Evolutionary conservation across 1,140 invertebrate species (phyloP), one percentile per base, ranked within the genome.

Genomic region (Sarcophaga bullata): DNA sequence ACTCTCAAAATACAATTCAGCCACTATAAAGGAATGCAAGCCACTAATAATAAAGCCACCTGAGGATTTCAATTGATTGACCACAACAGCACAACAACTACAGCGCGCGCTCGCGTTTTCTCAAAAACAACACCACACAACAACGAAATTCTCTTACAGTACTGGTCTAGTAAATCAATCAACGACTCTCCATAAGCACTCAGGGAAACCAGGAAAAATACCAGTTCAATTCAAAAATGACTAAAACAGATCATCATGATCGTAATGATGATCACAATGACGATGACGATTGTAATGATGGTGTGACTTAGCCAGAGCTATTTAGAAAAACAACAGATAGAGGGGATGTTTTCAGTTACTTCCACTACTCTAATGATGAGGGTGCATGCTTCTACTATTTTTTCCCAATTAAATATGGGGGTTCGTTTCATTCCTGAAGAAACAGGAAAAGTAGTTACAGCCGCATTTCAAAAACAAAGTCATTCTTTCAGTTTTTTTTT

Each of bases 401-500:
- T 13, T 52, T 52, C 50, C 9, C 8, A 6, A 25, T 48, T 49
- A 73, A 5, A 9, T 13, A 46, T 62, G 54, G 25, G 58, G 46
- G n/a, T 49, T 47, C 78, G 25, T 13, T 19, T 8, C 54, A 25
- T 25, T 49, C 9, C 8, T 8, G 4, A 72, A 15, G 49, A 50
- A 46, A 9, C 80, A 15, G 62, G 37, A 47, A 76, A 15, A 76
- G 7, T 46, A 9, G 15, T 9, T 50, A 73, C 81, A 82, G 81
- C 81, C 81, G 81, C 72, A 75, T 50, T 82, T 82, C 75, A 54
- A 72, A 82, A 82, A 82, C 68, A 75, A 68, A 82, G 73, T 73
- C 52, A 75, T 82, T 19, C 25, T 37, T 37, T 37, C 25, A 2
- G 25, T 37, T 37, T 37, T 37, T 37, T 37, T 37, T 37, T 37